A percentile compares a stretch with the other conserved stretches of the same genome.
Conservation (phyloP, 1,140 invertebrate genomes). For the Ectropis grisescens region DNA sequence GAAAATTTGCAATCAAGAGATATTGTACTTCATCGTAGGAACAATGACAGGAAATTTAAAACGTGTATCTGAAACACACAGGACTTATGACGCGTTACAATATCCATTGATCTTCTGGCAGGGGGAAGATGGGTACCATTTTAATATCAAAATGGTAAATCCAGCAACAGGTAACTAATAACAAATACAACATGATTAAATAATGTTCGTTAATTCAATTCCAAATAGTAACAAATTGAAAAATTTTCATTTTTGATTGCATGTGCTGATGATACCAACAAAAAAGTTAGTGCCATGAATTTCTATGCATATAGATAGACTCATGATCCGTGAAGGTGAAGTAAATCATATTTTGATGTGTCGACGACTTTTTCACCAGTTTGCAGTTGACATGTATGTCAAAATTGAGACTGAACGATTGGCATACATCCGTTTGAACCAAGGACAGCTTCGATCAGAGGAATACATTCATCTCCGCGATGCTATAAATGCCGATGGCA, state of each 20-base stretch:
- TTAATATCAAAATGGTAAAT: constrained; percentile 19
- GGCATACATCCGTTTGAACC: background rate
- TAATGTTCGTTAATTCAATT: constrained; percentile 5
- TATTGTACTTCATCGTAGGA: constrained; percentile 20
- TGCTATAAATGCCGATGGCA: constrained; percentile 3
- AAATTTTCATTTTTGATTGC: constrained; percentile 6
- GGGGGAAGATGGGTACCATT: constrained; percentile 41
- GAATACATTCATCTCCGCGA: constrained; percentile 5
- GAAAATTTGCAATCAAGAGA: constrained; percentile 16
- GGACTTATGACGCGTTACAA: constrained; percentile 25
- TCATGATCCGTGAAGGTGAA: constrained; percentile 19
- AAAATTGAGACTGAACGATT: background rate
- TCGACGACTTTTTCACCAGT: constrained; percentile 7
- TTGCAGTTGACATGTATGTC: constrained; percentile 1
- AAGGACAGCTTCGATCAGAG: background rate
- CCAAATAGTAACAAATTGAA: constrained; percentile 1
- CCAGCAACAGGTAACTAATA: constrained; percentile 2
- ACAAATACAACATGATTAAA: constrained; percentile 6
- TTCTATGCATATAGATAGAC: constrained; percentile 34
- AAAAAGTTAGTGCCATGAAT: constrained; percentile 26
- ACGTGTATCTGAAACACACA: constrained; percentile 27
- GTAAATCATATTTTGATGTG: constrained; percentile 6
- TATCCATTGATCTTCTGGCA: constrained; percentile 40
- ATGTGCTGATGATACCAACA: constrained; percentile 9
- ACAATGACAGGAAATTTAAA: constrained; percentile 3